Evolutionary conservation across 2,113 vertebrate species (phyloP), one percentile per base, ranked within the genome.

Genomic region (cattle (Bos taurus)): DNA sequence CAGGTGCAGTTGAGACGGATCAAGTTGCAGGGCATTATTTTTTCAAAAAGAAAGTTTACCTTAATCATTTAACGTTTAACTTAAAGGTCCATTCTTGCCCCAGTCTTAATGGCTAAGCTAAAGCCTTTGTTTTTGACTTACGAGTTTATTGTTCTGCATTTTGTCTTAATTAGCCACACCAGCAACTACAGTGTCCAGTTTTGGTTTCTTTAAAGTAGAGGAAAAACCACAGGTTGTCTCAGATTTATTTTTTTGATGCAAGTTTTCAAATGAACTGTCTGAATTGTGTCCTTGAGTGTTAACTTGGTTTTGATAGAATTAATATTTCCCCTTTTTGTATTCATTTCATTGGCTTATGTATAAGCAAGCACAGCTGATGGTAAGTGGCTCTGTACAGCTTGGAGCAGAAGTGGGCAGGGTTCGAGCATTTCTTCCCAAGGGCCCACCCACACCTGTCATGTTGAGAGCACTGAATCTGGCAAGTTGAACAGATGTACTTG

Each of bases 151-250:
- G 15, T 91, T 62, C 5, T 36, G n/a, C 17, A 33, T 64, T 40
- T 36, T 92, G 30, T 62, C 8, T 28, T 90, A 0, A 2, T 95
- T 94, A 93, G 84, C 64, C 25, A 33, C 57, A 10, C 21, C 21
- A 36, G 5, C 25, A 74, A 5, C 36, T 85, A n/a, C 23, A 52
- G 0, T 60, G 26, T 85, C 67, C 10, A 46, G 3, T 78, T 77
- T 81, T 83, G 26, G 10, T 90, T 97, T 93, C 56, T 96, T 88
- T 77, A 83, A 94, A 97, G 28, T 81, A 62, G 60, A 81, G n/a
- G 64, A 91, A 91, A 84, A 74, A 57, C 46, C 90, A 30, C 59
- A 94, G 21, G 17, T 86, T 74, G 25, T 94, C 40, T 71, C 2
- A 11, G 21, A 5, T 88, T 83, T 93, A 23, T 36, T 93, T 91